These are phyloP conservation scores for Anthophora plumipes DNA, from an alignment of 2,888 invertebrate species.

Conservation along the genomic window DNA sequence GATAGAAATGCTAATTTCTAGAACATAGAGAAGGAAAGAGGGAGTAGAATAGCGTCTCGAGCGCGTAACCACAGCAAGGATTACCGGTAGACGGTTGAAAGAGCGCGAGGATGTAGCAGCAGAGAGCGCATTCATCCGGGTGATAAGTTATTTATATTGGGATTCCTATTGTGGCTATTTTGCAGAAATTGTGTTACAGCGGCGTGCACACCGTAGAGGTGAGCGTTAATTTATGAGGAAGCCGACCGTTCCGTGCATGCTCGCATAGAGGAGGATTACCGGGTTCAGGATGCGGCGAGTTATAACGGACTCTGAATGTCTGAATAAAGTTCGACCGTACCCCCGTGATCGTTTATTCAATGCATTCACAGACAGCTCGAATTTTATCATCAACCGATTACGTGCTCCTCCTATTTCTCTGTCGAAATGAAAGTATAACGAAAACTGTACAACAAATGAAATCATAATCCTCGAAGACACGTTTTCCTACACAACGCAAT, in stretches of 20 bases:
- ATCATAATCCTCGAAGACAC: not conserved
- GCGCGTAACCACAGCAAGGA: slow-evolving; percentile 45
- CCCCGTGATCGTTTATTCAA: slow-evolving; percentile 16
- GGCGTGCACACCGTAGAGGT: not conserved
- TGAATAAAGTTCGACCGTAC: slow-evolving; percentile 19
- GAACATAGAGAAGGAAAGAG: not conserved
- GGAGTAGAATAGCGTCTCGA: slow-evolving; percentile 11
- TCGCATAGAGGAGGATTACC: slow-evolving; percentile 29
- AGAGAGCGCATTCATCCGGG: slow-evolving; percentile 37
- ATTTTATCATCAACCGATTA: not conserved
- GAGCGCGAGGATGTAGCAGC: slow-evolving; percentile 14
- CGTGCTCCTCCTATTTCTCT: not conserved
- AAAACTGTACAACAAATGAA: not conserved
- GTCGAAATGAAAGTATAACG: not conserved
- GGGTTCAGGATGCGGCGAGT: slow-evolving; percentile 3
- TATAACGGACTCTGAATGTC: slow-evolving; percentile 13
- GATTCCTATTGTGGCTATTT: slow-evolving; percentile 56
- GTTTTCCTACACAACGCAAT: not conserved
- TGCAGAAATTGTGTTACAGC: slow-evolving; percentile 52
- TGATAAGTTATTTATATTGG: slow-evolving; percentile 61
- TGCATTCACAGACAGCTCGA: not conserved
- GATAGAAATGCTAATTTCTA: slow-evolving; percentile 13
- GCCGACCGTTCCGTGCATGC: slow-evolving; percentile 40
- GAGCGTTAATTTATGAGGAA: slow-evolving; percentile 50
- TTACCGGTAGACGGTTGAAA: slow-evolving; percentile 37